These are phyloP conservation scores for Eilema caniola DNA, from an alignment of 2,888 invertebrate species.

Conservation along the genomic window DNA sequence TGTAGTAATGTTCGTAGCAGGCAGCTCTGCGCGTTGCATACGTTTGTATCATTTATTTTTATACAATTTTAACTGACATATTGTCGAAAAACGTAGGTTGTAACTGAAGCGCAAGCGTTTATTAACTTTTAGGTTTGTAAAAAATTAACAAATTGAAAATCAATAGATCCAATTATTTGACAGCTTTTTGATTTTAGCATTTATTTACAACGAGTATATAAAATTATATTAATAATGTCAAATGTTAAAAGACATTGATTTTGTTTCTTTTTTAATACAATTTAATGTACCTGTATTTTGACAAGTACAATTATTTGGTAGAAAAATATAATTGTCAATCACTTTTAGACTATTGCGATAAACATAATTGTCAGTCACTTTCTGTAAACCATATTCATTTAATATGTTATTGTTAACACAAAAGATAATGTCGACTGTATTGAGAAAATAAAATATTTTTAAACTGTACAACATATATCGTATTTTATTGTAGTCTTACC, in stretches of 20 bases:
- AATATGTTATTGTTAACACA: conserved; percentile 48
- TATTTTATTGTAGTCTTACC: conserved; percentile 11
- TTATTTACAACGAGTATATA: conserved; percentile 43
- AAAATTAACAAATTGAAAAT: conserved; percentile 51
- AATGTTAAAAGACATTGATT: conserved; percentile 31
- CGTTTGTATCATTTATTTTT: conserved; percentile 80
- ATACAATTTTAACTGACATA: conserved; percentile 82
- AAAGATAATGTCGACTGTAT: conserved; percentile 69
- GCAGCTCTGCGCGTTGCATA: conserved; percentile 53
- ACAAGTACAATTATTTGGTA: conserved; percentile 34
- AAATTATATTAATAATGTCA: conserved; percentile 29
- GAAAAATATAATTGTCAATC: conserved; percentile 17
- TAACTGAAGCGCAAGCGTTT: conserved; percentile 64
- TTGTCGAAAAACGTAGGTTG: conserved; percentile 81
- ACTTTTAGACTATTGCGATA: conserved; percentile 12
- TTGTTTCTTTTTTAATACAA: conserved; percentile 16
- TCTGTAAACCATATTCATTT: conserved; percentile 31
- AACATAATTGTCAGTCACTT: conserved; percentile 14
- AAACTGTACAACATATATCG: conserved; percentile 34
- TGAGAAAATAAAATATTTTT: conserved; percentile 75
- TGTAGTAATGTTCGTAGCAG: conserved; percentile 51
- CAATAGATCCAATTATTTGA: conserved; percentile 40
- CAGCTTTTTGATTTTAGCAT: conserved; percentile 37
- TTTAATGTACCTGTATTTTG: conserved; percentile 18
- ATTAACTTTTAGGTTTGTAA: conserved; percentile 61